Conservation (phyloP, 64 coral and sea anemone species). For the Dendrophyllia cribrosa region DNA sequence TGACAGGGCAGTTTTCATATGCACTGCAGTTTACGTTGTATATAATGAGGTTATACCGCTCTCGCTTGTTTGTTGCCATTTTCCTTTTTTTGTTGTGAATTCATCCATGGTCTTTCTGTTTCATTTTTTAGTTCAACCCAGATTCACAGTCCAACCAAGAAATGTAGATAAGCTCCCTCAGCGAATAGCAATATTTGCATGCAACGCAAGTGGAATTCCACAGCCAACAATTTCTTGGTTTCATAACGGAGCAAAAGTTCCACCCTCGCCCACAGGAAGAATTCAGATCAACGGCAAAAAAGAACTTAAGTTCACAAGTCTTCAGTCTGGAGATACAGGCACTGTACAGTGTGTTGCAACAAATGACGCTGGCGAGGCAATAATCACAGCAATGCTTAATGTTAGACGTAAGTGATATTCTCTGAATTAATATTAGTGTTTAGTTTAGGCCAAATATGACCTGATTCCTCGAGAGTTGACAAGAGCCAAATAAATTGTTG, state of each 20-base stretch:
- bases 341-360: constrained; percentile 80
- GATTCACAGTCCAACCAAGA: constrained; percentile 59
- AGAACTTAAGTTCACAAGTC: constrained; percentile 70
- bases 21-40: no score
- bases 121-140: background rate
- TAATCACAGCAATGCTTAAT: constrained; percentile 44
- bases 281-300: constrained; percentile 55
- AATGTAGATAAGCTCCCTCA: constrained; percentile 36
- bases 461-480: no score
- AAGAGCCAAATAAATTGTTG: no score
- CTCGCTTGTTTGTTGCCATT: no score
- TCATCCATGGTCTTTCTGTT: background rate
- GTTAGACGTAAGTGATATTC: constrained; percentile 65
- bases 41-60: no score
- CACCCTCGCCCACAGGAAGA: background rate
- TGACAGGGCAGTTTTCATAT: no score
- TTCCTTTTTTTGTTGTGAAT: no score
- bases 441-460: no score
- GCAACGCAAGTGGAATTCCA: constrained; percentile 72
- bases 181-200: constrained; percentile 53
- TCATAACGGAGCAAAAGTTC: constrained; percentile 73
- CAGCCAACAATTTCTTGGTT: constrained; percentile 73
- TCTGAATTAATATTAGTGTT: background rate
- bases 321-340: constrained; percentile 68
- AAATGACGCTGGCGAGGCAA: constrained; percentile 74